phyloP scores from a whole-genome alignment of 1,140 invertebrate genomes.

The Melanaphis sacchari region DNA sequence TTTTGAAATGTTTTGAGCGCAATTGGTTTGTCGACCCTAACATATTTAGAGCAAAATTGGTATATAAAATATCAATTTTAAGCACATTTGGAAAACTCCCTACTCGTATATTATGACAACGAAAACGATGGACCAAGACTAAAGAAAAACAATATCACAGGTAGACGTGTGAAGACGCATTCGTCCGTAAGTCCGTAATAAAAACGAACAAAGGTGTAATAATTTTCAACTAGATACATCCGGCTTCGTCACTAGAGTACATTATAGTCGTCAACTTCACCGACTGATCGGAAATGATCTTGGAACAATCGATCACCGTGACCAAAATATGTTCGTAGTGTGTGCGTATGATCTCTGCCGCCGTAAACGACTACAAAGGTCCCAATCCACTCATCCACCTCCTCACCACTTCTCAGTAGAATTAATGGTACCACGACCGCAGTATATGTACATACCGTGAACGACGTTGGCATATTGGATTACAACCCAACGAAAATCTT shows the following conservation, averaged over 20 bases:
- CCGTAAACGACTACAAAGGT: neutral
- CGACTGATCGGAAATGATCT: neutral
- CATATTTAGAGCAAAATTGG: too few species aligned
- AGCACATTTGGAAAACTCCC: too few species aligned
- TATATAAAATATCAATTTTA: too few species aligned
- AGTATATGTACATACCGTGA: neutral
- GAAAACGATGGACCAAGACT: neutral
- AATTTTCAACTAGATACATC: neutral
- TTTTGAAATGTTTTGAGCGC: too few species aligned
- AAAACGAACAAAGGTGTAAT: neutral
- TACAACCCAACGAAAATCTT: slow-evolving; percentile 16
- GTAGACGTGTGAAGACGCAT: neutral
- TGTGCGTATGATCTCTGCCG: neutral
- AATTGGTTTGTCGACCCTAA: too few species aligned
- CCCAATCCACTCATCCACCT: neutral
- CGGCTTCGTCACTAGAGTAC: neutral
- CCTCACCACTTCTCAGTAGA: too few species aligned
- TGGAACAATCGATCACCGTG: neutral
- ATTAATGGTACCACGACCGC: neutral
- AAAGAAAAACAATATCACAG: neutral
- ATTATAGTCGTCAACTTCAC: neutral
- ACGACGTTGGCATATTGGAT: neutral
- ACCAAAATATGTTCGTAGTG: neutral
- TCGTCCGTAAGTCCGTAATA: neutral
- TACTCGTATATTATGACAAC: too few species aligned